Base-by-base conservation (phyloP, 2,113 vertebrate genomes). In the Callipepla californica region DNA sequence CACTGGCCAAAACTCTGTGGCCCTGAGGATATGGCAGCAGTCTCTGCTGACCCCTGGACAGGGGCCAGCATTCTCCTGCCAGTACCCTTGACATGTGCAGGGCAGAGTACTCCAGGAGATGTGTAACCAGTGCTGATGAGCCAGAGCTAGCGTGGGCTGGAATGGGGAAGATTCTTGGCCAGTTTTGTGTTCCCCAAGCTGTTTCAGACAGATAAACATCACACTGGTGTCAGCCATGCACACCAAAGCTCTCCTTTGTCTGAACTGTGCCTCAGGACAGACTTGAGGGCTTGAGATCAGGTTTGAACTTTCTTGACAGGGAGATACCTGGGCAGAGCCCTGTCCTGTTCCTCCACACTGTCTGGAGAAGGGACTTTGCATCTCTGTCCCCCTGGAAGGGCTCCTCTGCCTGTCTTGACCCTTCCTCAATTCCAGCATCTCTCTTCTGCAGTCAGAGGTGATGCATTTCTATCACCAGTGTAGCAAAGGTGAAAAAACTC, bases 91-190 rank as follows among this genome's bases (percentile, higher is more conserved):
- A 25, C 1, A 3, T 36, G 47, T 34, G 79, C 57, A 11, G 47
- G 18, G 38, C 51, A 21, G 40, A 36, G 25, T 5, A 32, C n/a
- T 28, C 55, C 0, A 0, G 59, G 50, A 26, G 4, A 3, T 57
- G 36, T 2, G 2, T 61, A 55, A n/a, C 25, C n/a, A 12, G 23
- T 28, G 44, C 42, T 1, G 3, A 34, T 12, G 44, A n/a, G 26
- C 48, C 48, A 72, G 44, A 32, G 26, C 23, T 38, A 21, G 14
- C 9, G 20, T 25, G 44, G 38, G 55, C 32, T 77, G 79, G 65
- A 55, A 38, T 15, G 23, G 44, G 6, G 36, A 45, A 32, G 36
- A 32, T 78, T 51, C 8, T 30, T 30, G 67, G n/a, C 44, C 25
- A 53, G 11, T 32, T 80, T n/a, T 4, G 20, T 1, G 0, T 62